phyloP scores from a whole-genome alignment of 2,888 invertebrate genomes.

The Campaea margaritaria region DNA sequence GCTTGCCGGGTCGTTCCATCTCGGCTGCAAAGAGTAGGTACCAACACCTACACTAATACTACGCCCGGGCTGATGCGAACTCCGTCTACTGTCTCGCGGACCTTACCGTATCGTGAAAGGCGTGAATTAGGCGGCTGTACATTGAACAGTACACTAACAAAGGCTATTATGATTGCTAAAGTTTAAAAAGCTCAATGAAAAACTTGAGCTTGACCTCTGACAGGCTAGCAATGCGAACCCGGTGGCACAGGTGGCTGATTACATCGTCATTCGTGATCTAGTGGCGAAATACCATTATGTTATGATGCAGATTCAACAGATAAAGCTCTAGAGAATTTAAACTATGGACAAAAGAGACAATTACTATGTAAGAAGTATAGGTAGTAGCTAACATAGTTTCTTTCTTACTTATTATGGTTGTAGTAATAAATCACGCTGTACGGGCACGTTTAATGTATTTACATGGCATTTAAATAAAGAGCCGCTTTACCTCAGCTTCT shows the following conservation, averaged over 20 bases:
- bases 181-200: no score
- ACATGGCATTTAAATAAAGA: constrained; percentile 14
- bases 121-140: no score
- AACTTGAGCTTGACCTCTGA: constrained; percentile 28
- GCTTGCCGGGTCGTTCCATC: neutral
- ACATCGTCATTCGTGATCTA: constrained; percentile 15
- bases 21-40: neutral
- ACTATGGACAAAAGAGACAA: constrained; percentile 10
- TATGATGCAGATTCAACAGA: constrained; percentile 14
- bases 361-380: neutral
- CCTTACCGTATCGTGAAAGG: no score
- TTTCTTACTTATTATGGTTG: neutral
- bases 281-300: constrained; percentile 15
- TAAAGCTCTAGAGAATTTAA: constrained; percentile 5
- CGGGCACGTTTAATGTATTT: constrained; percentile 5
- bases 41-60: no score
- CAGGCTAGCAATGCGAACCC: constrained; percentile 20
- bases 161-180: no score
- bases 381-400: no score
- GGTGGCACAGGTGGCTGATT: constrained; percentile 20
- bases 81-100: no score
- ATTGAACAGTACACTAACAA: no score
- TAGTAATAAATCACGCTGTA: constrained; percentile 7
- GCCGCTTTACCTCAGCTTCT: constrained; percentile 22
- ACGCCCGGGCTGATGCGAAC: no score